Percentiles rank a stretch among this genome's conserved stretches.
phyloP scores from a whole-genome alignment of 2,888 invertebrate species.

The Polymixis lichenea region DNA sequence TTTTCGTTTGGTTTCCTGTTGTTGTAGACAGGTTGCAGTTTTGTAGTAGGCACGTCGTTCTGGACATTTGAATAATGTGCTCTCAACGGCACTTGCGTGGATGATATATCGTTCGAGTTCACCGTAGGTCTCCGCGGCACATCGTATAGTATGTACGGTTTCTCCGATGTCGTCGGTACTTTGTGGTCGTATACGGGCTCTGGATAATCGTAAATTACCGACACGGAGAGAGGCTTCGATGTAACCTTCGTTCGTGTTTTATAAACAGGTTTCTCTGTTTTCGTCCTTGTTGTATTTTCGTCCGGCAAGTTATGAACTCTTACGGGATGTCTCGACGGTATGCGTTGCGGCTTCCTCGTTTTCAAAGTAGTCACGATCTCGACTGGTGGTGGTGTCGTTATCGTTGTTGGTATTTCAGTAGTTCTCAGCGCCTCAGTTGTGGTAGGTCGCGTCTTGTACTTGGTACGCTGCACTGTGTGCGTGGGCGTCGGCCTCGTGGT shows the following conservation, averaged over 20 bases:
- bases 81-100: slow-evolving; percentile 91
- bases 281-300: slow-evolving; percentile 81
- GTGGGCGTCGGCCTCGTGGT: slow-evolving; percentile 80
- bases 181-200: slow-evolving; percentile 85
- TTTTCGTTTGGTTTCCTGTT: slow-evolving; percentile 85
- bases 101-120: slow-evolving; percentile 85
- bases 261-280: slow-evolving; percentile 85
- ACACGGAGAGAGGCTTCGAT: slow-evolving; percentile 87
- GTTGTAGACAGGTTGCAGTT: slow-evolving; percentile 87
- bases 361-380: slow-evolving; percentile 85
- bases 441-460: slow-evolving; percentile 84
- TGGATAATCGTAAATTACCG: slow-evolving; percentile 88
- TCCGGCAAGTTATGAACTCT: slow-evolving; percentile 85
- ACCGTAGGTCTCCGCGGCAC: slow-evolving; percentile 84
- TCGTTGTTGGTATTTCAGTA: slow-evolving; percentile 84
- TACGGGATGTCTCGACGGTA: slow-evolving; percentile 85
- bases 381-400: slow-evolving; percentile 82
- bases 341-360: slow-evolving; percentile 82
- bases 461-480: slow-evolving; percentile 79
- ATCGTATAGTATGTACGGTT: slow-evolving; percentile 89
- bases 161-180: slow-evolving; percentile 84
- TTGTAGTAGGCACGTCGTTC: slow-evolving; percentile 89
- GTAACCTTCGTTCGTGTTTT: slow-evolving; percentile 88
- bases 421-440: slow-evolving; percentile 81
- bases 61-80: slow-evolving; percentile 91